phyloP scores from a whole-genome alignment of 2,113 vertebrate species.

The Miniopterus natalensis region DNA sequence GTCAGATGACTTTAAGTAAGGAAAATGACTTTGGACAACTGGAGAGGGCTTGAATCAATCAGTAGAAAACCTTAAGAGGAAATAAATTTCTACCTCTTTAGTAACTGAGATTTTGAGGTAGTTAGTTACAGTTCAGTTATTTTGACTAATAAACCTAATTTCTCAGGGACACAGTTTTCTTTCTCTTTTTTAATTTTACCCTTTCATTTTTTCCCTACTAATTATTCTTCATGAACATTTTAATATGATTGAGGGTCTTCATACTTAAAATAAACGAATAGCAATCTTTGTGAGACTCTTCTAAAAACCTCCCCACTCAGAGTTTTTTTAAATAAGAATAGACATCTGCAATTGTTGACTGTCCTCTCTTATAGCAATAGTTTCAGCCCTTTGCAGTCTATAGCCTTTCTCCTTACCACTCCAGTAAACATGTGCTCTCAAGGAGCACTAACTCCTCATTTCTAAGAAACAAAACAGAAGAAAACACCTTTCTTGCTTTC shows the following conservation, averaged over 20 bases:
- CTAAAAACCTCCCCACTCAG: neutral
- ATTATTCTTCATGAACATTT: neutral
- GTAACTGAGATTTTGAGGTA: neutral
- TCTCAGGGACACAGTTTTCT: neutral
- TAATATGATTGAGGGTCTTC: neutral
- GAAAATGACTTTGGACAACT: neutral
- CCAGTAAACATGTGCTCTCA: neutral
- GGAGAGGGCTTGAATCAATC: neutral
- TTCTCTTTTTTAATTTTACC: neutral
- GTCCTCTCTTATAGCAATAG: neutral
- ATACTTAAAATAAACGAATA: neutral
- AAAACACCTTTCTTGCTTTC: neutral
- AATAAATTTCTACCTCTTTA: neutral
- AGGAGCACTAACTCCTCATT: neutral
- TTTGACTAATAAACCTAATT: neutral
- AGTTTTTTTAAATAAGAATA: neutral
- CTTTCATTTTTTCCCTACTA: neutral
- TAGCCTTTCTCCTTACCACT: neutral
- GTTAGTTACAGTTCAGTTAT: neutral
- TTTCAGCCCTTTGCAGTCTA: neutral
- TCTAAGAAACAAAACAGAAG: neutral
- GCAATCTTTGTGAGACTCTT: neutral
- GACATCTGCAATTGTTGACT: neutral
- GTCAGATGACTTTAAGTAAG: neutral
- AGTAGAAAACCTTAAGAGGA: neutral